Evolutionary conservation across 2,888 invertebrate genomes (phyloP).

Genomic region (Callinectes sapidus): DNA sequence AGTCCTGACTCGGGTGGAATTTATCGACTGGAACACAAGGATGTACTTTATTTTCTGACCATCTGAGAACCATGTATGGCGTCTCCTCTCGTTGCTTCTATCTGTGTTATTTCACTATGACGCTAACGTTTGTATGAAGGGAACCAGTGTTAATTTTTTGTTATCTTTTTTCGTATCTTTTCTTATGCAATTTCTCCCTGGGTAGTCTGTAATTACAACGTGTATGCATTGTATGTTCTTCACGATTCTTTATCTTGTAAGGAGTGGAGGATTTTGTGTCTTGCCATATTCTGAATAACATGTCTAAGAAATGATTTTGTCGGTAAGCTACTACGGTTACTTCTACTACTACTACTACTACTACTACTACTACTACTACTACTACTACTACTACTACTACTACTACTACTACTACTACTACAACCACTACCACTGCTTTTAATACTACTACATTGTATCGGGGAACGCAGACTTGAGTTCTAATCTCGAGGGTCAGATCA

Average conservation of each 20-base stretch:
- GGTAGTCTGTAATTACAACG: no score
- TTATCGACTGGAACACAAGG: neutral
- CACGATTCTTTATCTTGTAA: no score
- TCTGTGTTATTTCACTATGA: no score
- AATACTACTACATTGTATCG: neutral
- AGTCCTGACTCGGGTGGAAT: neutral
- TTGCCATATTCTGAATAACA: no score
- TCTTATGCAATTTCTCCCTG: no score
- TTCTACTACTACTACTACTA: neutral
- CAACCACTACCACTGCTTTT: neutral
- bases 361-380: neutral
- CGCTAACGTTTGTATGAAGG: no score
- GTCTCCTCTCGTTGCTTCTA: neutral
- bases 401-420: neutral
- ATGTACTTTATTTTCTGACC: neutral
- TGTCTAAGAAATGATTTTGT: no score
- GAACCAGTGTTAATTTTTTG: neutral
- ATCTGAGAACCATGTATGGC: neutral
- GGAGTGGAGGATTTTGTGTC: no score
- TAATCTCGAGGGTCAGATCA: neutral
- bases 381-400: slow-evolving; percentile 9
- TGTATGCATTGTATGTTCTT: no score
- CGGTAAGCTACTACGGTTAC: no score
- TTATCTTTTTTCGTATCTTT: neutral
- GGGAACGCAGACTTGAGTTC: neutral